Percentiles rank a stretch among this genome's conserved stretches.
Evolutionary conservation across 2,888 invertebrate genomes (phyloP).

Genomic region (Diloba caeruleocephala): DNA sequence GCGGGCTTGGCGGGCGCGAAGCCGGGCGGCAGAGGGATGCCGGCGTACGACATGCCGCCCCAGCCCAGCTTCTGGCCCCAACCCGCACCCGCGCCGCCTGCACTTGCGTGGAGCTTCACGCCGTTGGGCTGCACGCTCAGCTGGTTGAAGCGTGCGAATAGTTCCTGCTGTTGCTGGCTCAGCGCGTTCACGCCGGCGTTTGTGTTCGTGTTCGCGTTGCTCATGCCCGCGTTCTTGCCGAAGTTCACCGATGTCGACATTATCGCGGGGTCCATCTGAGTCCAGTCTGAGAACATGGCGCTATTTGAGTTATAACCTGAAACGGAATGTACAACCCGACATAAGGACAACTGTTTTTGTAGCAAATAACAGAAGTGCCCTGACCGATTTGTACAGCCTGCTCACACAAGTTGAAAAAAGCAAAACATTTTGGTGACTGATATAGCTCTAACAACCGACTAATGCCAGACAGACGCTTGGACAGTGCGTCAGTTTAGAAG

Average conservation of each 20-base stretch:
- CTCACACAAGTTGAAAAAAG: too few species aligned
- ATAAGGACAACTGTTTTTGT: slow-evolving; percentile 33
- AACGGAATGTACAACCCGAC: slow-evolving; percentile 44
- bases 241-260: slow-evolving; percentile 92
- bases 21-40: slow-evolving; percentile 83
- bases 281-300: slow-evolving; percentile 93
- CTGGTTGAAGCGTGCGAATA: slow-evolving; percentile 82
- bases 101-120: slow-evolving; percentile 49
- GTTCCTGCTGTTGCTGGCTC: slow-evolving; percentile 72
- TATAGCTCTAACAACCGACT: neutral
- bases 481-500: too few species aligned
- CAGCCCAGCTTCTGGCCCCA: slow-evolving; percentile 59
- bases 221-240: slow-evolving; percentile 67
- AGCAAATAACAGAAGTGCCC: slow-evolving; percentile 41
- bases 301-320: slow-evolving; percentile 75
- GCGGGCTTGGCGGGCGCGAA: slow-evolving; percentile 80
- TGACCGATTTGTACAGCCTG: slow-evolving; percentile 28
- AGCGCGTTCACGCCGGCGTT: slow-evolving; percentile 25
- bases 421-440: neutral
- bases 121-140: slow-evolving; percentile 66
- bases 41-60: slow-evolving; percentile 60
- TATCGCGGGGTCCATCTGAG: slow-evolving; percentile 97
- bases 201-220: slow-evolving; percentile 38
- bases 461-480: neutral
- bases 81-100: slow-evolving; percentile 33